A percentile compares a stretch with the other conserved stretches of the same genome.
These are phyloP conservation scores for Bufotes viridis DNA, from an alignment of 2,797 vertebrate species.

Conservation along the genomic window DNA sequence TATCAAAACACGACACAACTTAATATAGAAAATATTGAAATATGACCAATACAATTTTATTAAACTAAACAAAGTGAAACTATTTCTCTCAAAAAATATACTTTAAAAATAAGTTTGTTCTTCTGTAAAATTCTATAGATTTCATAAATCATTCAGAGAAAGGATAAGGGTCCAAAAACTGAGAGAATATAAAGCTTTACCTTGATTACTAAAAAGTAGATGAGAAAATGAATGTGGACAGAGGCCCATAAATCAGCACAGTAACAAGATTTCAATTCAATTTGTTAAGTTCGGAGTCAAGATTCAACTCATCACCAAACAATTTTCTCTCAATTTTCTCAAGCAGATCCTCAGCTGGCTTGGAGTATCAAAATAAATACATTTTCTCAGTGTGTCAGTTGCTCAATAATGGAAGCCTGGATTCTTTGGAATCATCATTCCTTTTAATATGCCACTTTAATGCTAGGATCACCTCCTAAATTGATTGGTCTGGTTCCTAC, in stretches of 20 bases:
- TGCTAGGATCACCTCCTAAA: conserved; percentile 21
- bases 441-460: conserved; percentile 47
- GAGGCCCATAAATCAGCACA: conserved; percentile 58
- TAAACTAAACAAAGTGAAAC: background rate
- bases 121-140: background rate
- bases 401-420: conserved; percentile 29
- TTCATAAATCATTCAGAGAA: background rate
- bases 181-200: conserved; percentile 24
- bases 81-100: background rate
- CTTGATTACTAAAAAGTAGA: conserved; percentile 28
- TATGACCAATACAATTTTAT: too few relatives aligned
- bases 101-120: background rate
- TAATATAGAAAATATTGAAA: too few relatives aligned
- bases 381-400: conserved; percentile 50
- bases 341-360: conserved; percentile 59
- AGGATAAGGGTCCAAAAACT: background rate
- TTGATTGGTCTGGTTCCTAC: conserved; percentile 10
- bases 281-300: conserved; percentile 59
- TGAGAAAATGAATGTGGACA: conserved; percentile 56
- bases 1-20: too few relatives aligned
- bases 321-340: conserved; percentile 60
- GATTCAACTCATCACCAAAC: conserved; percentile 58
- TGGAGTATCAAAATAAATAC: conserved; percentile 50
- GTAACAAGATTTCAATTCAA: conserved; percentile 61
- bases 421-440: conserved; percentile 36